phyloP scores from a whole-genome alignment of 53 echinoderm and acorn worm species.

The Holothuria leucospilota region DNA sequence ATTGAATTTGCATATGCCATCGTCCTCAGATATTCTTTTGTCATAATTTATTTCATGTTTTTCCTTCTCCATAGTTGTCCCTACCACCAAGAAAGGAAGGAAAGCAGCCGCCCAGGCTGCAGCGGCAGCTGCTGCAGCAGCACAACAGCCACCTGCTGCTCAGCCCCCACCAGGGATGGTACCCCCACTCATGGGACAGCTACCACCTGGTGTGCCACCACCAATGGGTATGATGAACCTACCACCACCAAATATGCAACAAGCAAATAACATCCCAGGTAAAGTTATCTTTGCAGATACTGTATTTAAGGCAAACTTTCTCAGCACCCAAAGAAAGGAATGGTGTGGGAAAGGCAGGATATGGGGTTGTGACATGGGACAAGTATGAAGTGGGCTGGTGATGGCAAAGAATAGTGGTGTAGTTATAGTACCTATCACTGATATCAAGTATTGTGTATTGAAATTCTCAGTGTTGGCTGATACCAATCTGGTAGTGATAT shows the following conservation, averaged over 20 bases:
- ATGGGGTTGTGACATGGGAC: too few species aligned
- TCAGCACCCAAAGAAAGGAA: too few species aligned
- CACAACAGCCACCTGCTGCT: constrained; percentile 50
- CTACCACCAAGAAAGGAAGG: constrained; percentile 61
- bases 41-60: too few species aligned
- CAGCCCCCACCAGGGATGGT: not conserved
- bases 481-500: too few species aligned
- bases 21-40: too few species aligned
- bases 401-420: too few species aligned
- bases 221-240: constrained; percentile 78
- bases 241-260: constrained; percentile 69
- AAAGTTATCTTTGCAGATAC: not conserved
- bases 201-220: constrained; percentile 51
- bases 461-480: too few species aligned
- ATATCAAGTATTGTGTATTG: too few species aligned
- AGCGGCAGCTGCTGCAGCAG: constrained; percentile 45
- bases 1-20: too few species aligned
- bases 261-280: constrained; percentile 32
- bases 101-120: constrained; percentile 51
- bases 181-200: constrained; percentile 84
- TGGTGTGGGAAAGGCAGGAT: too few species aligned
- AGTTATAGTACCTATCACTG: too few species aligned
- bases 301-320: not conserved
- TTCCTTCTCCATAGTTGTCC: not conserved
- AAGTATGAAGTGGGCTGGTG: too few species aligned